A percentile compares a stretch with the other conserved stretches of the same genome.
phyloP scores from a whole-genome alignment of 2,797 vertebrate species.

The Gambelia wislizenii region DNA sequence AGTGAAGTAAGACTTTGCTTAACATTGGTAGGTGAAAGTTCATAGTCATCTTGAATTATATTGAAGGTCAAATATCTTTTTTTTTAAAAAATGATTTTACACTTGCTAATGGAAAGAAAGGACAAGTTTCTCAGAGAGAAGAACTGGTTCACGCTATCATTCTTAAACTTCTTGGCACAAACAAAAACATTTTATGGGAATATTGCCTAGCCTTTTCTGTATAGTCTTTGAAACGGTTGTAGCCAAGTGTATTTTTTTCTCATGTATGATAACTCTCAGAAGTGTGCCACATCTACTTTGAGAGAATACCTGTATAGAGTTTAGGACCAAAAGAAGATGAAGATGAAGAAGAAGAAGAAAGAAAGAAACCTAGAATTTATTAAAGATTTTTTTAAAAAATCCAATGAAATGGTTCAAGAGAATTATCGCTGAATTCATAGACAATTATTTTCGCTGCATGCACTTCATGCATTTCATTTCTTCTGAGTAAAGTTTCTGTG shows the following conservation, averaged over 20 bases:
- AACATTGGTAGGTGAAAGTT: conserved; percentile 13
- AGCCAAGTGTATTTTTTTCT: background rate
- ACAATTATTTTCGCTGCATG: background rate
- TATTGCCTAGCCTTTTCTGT: background rate
- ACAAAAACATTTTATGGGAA: conserved; percentile 40
- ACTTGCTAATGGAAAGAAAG: background rate
- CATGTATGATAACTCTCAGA: background rate
- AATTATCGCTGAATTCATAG: background rate
- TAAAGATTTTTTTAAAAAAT: background rate
- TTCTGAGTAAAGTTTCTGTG: background rate
- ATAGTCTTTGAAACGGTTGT: background rate
- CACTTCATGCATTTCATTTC: background rate
- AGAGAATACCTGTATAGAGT: background rate
- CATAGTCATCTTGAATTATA: background rate
- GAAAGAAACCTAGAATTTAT: background rate
- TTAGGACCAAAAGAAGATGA: background rate
- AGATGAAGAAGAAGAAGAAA: rapidly evolving
- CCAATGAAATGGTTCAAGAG: background rate
- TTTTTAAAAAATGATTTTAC: background rate
- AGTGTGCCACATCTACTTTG: background rate
- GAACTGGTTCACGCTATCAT: conserved; percentile 11
- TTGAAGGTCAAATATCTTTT: conserved; percentile 32
- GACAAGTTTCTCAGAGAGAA: background rate
- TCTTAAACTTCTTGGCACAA: background rate
- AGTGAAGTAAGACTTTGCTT: conserved; percentile 34